Percentiles rank a stretch among this genome's conserved stretches.
Conservation (phyloP, 2,888 invertebrate species). For the Apeira syringaria region DNA sequence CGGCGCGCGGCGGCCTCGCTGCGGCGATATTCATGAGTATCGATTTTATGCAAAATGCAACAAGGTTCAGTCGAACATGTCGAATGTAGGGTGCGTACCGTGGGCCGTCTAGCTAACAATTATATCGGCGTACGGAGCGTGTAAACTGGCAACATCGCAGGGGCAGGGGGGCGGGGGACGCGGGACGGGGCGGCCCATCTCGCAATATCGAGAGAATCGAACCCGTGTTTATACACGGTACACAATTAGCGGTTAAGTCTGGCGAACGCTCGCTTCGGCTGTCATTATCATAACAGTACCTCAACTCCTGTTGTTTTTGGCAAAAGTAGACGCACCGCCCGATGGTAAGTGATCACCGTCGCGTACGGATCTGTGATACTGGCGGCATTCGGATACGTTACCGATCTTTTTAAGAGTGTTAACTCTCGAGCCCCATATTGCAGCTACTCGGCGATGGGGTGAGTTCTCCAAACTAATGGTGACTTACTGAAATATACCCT, state of each 20-base stretch:
- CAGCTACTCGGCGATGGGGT: too few species aligned
- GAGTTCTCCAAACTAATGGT: too few species aligned
- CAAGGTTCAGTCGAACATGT: conserved; percentile 79
- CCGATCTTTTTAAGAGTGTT: too few species aligned
- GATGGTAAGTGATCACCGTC: too few species aligned
- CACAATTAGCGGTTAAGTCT: conserved; percentile 61
- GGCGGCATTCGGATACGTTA: too few species aligned
- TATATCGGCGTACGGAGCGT: conserved; percentile 60
- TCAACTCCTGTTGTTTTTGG: too few species aligned
- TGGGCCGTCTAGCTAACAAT: conserved; percentile 66
- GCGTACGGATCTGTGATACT: too few species aligned
- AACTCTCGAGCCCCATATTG: too few species aligned
- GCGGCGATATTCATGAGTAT: conserved; percentile 78
- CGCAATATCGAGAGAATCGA: conserved; percentile 53
- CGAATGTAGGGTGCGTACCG: conserved; percentile 58
- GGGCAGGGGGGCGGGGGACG: too few species aligned
- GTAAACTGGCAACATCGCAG: conserved; percentile 55
- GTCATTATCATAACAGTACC: conserved; percentile 8
- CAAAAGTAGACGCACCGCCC: too few species aligned
- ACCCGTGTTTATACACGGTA: conserved; percentile 53
- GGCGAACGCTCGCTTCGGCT: conserved; percentile 31
- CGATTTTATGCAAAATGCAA: conserved; percentile 84
- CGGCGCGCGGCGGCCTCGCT: conserved; percentile 62
- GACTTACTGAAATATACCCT: too few species aligned
- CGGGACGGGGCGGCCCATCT: conserved; percentile 48